phyloP scores from a whole-genome alignment of 2,113 vertebrate species.

The Cisticola juncidis region DNA sequence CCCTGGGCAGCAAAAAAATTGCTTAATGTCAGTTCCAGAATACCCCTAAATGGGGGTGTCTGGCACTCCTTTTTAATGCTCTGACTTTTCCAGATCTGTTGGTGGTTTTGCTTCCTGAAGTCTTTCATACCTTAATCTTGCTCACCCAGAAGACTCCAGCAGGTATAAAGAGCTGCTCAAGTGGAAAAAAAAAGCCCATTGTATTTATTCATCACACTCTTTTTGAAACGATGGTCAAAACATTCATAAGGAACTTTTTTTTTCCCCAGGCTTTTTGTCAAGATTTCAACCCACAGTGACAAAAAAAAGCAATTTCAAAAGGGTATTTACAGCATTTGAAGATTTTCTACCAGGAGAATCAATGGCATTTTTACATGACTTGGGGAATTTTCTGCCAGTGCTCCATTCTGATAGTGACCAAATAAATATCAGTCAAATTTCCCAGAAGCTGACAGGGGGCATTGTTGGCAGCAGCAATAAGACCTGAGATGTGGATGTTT shows the following conservation, averaged over 20 bases:
- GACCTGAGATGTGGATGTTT: slow-evolving; percentile 14
- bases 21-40: background rate
- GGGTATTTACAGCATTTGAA: background rate
- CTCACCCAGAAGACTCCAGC: background rate
- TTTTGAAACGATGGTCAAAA: background rate
- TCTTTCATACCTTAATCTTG: background rate
- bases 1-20: background rate
- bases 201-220: background rate
- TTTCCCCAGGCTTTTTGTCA: background rate
- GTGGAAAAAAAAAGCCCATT: background rate
- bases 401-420: background rate
- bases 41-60: background rate
- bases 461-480: background rate
- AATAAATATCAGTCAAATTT: background rate
- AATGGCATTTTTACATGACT: background rate
- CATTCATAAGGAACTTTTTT: background rate
- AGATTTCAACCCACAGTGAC: background rate
- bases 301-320: background rate
- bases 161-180: background rate
- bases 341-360: background rate
- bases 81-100: background rate
- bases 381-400: background rate
- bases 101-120: background rate
- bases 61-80: background rate
- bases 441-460: slow-evolving; percentile 1